These are phyloP conservation scores for Xestobium rufovillosum DNA, from an alignment of 2,888 invertebrate genomes.

Conservation along the genomic window DNA sequence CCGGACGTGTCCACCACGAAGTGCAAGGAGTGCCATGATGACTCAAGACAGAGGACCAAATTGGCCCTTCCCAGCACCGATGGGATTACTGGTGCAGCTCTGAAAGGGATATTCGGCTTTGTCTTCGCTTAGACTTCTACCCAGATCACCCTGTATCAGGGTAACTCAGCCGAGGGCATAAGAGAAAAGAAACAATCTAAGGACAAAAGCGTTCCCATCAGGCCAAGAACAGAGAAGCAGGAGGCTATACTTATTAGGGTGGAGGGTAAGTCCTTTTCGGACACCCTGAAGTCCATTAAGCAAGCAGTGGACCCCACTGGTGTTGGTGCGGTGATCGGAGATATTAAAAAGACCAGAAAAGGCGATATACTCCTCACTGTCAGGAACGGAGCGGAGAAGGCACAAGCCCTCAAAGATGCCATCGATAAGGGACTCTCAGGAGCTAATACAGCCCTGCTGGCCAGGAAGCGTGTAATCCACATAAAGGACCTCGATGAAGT, in stretches of 20 bases:
- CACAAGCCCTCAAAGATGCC: constrained; percentile 6
- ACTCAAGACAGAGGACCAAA: not conserved
- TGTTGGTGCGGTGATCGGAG: constrained; percentile 8
- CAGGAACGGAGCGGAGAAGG: too few relatives aligned
- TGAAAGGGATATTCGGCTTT: not conserved
- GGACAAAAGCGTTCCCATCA: not conserved
- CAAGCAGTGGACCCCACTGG: too few relatives aligned
- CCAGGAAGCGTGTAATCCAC: constrained; percentile 9
- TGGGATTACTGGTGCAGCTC: not conserved
- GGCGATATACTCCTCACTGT: constrained; percentile 9
- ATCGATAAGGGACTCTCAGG: constrained; percentile 2
- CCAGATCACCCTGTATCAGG: not conserved
- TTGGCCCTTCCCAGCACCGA: not conserved
- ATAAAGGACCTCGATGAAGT: constrained; percentile 15
- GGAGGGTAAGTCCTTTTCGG: constrained; percentile 15
- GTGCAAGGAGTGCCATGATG: constrained; percentile 1
- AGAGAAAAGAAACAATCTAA: not conserved
- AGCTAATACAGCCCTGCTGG: not conserved
- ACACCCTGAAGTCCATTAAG: constrained; percentile 16
- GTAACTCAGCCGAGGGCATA: not conserved
- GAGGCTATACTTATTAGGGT: constrained; percentile 12
- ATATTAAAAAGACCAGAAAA: constrained; percentile 2
- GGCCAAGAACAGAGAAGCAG: constrained; percentile 7
- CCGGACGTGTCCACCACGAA: not conserved
- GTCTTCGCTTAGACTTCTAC: not conserved